phyloP scores from a whole-genome alignment of 2,113 vertebrate genomes.

The Halichoerus grypus region DNA sequence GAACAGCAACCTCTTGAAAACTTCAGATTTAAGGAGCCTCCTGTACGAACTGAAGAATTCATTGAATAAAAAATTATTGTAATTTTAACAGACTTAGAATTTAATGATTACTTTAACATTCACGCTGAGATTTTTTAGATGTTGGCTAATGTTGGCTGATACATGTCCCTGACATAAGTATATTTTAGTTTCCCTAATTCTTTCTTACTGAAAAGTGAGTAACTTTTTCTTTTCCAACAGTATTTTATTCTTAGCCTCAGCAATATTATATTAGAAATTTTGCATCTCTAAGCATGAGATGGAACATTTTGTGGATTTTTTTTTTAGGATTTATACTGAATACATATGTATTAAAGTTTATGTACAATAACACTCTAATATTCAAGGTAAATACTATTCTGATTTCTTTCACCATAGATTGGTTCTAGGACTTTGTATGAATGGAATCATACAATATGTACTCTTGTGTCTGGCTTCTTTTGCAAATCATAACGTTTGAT shows the following conservation, averaged over 20 bases:
- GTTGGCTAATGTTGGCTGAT: slow-evolving; percentile 48
- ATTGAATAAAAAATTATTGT: slow-evolving; percentile 69
- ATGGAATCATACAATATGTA: not conserved
- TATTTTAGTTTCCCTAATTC: slow-evolving; percentile 59
- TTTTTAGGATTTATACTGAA: not conserved
- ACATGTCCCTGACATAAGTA: slow-evolving; percentile 61
- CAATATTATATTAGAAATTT: not conserved
- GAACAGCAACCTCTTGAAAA: slow-evolving; percentile 65
- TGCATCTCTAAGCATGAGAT: not conserved
- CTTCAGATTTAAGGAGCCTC: slow-evolving; percentile 65
- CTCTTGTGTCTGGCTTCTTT: not conserved
- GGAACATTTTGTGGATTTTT: not conserved
- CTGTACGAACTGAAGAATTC: slow-evolving; percentile 63
- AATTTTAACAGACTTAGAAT: slow-evolving; percentile 70
- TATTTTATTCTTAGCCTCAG: slow-evolving; percentile 8
- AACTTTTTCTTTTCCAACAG: slow-evolving; percentile 13
- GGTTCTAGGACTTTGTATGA: not conserved
- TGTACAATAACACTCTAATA: not conserved
- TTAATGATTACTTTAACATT: slow-evolving; percentile 68
- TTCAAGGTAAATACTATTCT: not conserved
- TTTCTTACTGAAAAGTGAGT: slow-evolving; percentile 68
- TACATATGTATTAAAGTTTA: not conserved
- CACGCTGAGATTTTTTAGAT: slow-evolving; percentile 56
- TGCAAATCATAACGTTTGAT: not conserved
- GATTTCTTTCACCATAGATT: not conserved